Base-by-base conservation (phyloP, 2,888 invertebrate species). In the Xestia xanthographa region DNA sequence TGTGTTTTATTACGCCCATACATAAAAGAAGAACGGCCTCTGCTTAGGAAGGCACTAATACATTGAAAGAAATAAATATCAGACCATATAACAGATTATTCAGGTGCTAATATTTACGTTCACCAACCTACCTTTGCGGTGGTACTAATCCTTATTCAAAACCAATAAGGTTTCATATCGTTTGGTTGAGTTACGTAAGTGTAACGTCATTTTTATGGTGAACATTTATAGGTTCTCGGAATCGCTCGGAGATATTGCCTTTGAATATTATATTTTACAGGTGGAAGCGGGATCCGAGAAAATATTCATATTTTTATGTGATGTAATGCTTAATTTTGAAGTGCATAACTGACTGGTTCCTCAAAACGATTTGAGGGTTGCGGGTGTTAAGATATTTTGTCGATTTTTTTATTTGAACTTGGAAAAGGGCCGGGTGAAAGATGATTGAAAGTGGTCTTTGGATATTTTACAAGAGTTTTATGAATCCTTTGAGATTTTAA, bases 171-270 rank as follows among this genome's bases (percentile, higher is more conserved):
- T 84, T 75, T 17, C 43, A 9, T 78, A 77, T 86, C 14, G 76
- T 11, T 71, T 68, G 62, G 8, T 48, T 58, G 5, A 66, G n/a
- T 45, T 70, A 72, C 48, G 65, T 53, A 63, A 62, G 72, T 80
- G 60, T 84, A 86, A 83, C 87, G 88, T 88, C 91, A 89, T 89
- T 91, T 92, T 92, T 91, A 92, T 90, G 91, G 88, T 80, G 85
- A 89, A 88, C 91, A 90, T 91, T 91, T 91, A 92, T 92, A 88
- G 91, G 88, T 85, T 82, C 84, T 85, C 81, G 79, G 89, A 90
- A 89, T 90, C 87, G 86, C 86, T 86, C 86, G 86, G 84, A 89
- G 87, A 90, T 90, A 90, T 90, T 86, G 88, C 85, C 85, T 86
- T 81, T 90, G 89, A 89, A 90, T 90, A 89, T 90, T 85, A 87